Conservation (phyloP, 92 coral and sea anemone genomes). For the Heliopora coerulea region DNA sequence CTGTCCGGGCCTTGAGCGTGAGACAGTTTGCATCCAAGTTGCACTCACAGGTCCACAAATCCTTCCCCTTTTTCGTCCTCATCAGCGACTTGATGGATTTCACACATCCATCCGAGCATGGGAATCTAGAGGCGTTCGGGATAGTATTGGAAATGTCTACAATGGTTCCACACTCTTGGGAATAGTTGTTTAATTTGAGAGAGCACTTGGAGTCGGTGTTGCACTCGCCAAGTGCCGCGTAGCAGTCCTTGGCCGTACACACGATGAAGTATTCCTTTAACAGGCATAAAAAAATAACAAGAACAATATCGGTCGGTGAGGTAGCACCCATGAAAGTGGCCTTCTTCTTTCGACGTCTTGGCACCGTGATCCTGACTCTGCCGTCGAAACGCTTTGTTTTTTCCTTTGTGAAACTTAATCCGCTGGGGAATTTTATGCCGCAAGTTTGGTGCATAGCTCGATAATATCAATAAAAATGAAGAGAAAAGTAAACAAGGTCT, state of each 20-base stretch:
- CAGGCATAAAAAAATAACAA: not conserved
- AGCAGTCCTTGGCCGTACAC: slow-evolving; percentile 2
- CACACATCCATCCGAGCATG: slow-evolving; percentile 15
- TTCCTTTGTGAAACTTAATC: slow-evolving; percentile 34
- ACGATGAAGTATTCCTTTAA: not conserved
- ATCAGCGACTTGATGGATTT: slow-evolving; percentile 24
- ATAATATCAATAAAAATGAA: slow-evolving; percentile 37
- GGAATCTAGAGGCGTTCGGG: not conserved
- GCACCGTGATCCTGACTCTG: not conserved
- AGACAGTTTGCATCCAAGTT: slow-evolving; percentile 25
- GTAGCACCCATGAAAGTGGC: not conserved
- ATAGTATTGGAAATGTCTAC: slow-evolving; percentile 8
- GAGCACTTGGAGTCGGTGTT: slow-evolving; percentile 8
- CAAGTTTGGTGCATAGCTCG: slow-evolving; percentile 28
- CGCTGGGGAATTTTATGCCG: slow-evolving; percentile 20
- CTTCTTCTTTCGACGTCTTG: not conserved
- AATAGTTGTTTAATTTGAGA: not conserved
- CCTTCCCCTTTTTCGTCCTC: slow-evolving; percentile 14
- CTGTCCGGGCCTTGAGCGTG: slow-evolving; percentile 26
- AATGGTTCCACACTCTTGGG: slow-evolving; percentile 9
- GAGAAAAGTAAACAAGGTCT: slow-evolving; percentile 37
- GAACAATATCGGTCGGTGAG: not conserved
- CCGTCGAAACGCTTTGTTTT: slow-evolving; percentile 3
- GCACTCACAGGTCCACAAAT: slow-evolving; percentile 32
- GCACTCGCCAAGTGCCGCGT: slow-evolving; percentile 22